Evolutionary conservation across 2,888 invertebrate species (phyloP).

Genomic region (Parnassius apollo): DNA sequence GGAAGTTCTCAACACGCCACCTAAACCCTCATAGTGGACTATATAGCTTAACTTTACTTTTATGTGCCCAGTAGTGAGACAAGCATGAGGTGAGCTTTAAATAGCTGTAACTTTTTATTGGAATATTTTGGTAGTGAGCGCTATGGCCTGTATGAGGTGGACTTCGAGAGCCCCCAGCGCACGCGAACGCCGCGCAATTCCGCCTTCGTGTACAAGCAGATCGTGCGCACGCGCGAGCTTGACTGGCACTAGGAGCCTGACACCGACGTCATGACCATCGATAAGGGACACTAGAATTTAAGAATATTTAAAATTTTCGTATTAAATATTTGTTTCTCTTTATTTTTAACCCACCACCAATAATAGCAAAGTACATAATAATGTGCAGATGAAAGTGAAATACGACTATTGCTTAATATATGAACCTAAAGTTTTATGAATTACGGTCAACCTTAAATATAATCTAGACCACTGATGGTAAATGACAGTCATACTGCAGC

Average conservation of each 20-base stretch:
- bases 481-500: too few relatives aligned
- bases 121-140: constrained; percentile 41
- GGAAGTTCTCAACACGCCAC: too few relatives aligned
- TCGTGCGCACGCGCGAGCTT: constrained; percentile 58
- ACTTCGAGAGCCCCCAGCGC: constrained; percentile 79
- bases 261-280: constrained; percentile 30
- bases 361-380: not conserved
- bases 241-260: constrained; percentile 45
- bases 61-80: too few relatives aligned
- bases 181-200: constrained; percentile 83
- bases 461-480: too few relatives aligned
- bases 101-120: too few relatives aligned
- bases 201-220: constrained; percentile 68
- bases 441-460: too few relatives aligned
- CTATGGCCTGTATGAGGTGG: constrained; percentile 84
- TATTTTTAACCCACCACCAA: not conserved
- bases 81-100: too few relatives aligned
- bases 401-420: too few relatives aligned
- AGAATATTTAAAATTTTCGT: not conserved
- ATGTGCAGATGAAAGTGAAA: too few relatives aligned
- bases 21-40: too few relatives aligned
- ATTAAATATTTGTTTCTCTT: not conserved
- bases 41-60: too few relatives aligned
- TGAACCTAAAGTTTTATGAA: too few relatives aligned
- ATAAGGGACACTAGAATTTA: constrained; percentile 30